Conservation (phyloP, 2,888 invertebrate genomes). For the Hofmannophila pseudospretella region DNA sequence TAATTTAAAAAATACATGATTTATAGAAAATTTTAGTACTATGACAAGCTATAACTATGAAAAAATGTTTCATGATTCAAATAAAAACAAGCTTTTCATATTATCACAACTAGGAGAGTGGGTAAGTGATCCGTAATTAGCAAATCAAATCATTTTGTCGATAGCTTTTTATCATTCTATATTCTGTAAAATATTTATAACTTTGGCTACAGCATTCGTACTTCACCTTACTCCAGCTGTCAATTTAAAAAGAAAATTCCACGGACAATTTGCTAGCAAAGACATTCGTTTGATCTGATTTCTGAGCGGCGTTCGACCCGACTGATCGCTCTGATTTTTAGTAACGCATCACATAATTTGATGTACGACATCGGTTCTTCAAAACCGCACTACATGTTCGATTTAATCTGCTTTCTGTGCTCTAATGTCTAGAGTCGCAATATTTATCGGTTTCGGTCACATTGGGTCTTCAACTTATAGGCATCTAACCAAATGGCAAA, state of each 20-base stretch:
- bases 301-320: slow-evolving; percentile 40
- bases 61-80: no score
- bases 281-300: slow-evolving; percentile 53
- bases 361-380: slow-evolving; percentile 47
- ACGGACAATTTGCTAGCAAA: slow-evolving; percentile 58
- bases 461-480: no score
- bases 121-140: no score
- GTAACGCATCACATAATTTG: slow-evolving; percentile 59
- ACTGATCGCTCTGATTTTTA: slow-evolving; percentile 57
- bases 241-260: slow-evolving; percentile 61
- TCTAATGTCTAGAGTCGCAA: slow-evolving; percentile 13
- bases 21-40: no score
- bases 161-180: no score
- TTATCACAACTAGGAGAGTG: no score
- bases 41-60: no score
- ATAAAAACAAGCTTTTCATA: no score
- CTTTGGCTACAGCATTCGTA: slow-evolving; percentile 43
- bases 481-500: no score
- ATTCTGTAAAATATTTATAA: slow-evolving; percentile 63
- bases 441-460: neutral
- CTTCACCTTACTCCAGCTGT: slow-evolving; percentile 34
- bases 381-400: slow-evolving; percentile 36
- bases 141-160: no score
- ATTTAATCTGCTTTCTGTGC: slow-evolving; percentile 48
- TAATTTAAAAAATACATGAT: no score